Conservation (phyloP, 2,113 vertebrate species). For the Sminthopsis crassicaudata region DNA sequence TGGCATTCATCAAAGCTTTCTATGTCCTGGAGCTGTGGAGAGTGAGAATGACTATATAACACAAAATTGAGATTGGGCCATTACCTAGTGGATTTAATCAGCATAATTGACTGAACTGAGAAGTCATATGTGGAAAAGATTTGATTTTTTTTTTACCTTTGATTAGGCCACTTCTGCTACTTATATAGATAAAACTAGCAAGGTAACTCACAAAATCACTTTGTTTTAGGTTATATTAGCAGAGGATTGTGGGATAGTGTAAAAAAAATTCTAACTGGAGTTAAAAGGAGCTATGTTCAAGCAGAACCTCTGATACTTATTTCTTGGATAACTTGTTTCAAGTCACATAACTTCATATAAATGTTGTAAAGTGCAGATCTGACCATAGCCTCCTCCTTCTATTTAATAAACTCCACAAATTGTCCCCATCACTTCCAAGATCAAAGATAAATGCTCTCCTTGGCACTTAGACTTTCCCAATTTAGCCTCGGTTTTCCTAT, state of each 20-base stretch:
- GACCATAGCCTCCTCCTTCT: neutral
- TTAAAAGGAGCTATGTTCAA: neutral
- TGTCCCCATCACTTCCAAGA: neutral
- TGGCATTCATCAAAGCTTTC: slow-evolving; percentile 34
- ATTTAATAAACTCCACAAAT: neutral
- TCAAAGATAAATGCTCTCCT: neutral
- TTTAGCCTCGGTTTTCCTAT: neutral
- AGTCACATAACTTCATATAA: neutral
- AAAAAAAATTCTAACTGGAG: neutral
- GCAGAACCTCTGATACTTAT: neutral
- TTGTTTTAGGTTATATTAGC: neutral
- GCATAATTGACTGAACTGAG: neutral
- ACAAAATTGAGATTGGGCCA: neutral
- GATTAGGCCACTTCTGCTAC: neutral
- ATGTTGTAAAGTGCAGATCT: neutral
- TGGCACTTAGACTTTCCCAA: neutral
- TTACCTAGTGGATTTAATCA: neutral
- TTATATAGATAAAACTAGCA: slow-evolving; percentile 7
- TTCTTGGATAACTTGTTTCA: neutral
- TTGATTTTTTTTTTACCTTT: neutral
- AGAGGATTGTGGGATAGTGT: neutral
- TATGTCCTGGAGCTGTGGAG: neutral
- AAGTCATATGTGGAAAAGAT: neutral
- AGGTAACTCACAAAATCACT: neutral
- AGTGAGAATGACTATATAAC: neutral